These are phyloP conservation scores for Lagocephalus sceleratus DNA, from an alignment of 2,797 vertebrate species.

Conservation along the genomic window DNA sequence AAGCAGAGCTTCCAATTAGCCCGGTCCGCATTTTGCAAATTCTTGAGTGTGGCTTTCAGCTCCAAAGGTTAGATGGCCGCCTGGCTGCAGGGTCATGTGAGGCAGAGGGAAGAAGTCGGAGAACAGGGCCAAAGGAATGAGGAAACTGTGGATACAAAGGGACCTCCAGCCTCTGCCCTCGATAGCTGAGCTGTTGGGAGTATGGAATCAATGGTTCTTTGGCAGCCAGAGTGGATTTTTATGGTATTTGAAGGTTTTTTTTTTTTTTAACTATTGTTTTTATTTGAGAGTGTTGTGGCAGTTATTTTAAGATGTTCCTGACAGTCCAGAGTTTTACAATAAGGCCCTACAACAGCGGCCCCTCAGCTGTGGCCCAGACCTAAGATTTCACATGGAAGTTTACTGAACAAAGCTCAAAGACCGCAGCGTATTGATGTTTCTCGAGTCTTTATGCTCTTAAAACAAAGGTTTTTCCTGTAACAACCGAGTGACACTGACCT, in stretches of 20 bases:
- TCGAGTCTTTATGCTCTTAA: too few relatives aligned
- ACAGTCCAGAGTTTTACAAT: too few relatives aligned
- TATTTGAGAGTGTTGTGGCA: not conserved
- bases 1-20: not conserved
- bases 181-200: too few relatives aligned
- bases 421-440: too few relatives aligned
- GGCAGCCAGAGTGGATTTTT: not conserved
- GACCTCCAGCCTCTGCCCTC: too few relatives aligned
- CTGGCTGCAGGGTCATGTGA: not conserved
- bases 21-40: not conserved
- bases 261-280: not conserved
- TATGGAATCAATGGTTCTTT: not conserved
- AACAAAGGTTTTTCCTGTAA: too few relatives aligned
- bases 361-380: too few relatives aligned
- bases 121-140: conserved; percentile 25
- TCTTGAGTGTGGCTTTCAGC: conserved; percentile 1
- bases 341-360: too few relatives aligned
- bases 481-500: too few relatives aligned
- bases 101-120: conserved; percentile 3
- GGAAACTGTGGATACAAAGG: conserved; percentile 8
- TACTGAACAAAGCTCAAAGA: too few relatives aligned
- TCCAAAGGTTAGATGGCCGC: not conserved
- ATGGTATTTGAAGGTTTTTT: not conserved
- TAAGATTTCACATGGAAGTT: too few relatives aligned
- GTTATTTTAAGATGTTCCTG: too few relatives aligned